Conservation (phyloP, 2,113 vertebrate genomes). For the Alouatta palliata region DNA sequence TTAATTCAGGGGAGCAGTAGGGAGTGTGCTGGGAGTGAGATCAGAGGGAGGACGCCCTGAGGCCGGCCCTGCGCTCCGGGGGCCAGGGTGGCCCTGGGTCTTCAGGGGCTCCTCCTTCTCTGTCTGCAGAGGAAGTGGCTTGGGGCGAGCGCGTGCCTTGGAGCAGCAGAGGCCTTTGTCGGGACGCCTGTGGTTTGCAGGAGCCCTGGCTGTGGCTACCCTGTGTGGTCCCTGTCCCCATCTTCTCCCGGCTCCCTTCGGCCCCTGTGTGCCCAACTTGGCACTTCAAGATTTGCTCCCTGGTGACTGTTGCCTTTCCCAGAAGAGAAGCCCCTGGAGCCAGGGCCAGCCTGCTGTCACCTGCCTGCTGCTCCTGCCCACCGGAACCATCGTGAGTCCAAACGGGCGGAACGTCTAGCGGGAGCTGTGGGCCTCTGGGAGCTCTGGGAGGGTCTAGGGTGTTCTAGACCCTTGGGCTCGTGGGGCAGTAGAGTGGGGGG, state of each 20-base stretch:
- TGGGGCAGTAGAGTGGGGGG: not conserved
- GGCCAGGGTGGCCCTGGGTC: too few relatives aligned
- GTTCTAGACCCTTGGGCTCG: accelerated
- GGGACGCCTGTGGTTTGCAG: too few relatives aligned
- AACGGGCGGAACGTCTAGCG: not conserved
- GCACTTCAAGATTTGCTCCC: not conserved
- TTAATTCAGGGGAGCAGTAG: not conserved
- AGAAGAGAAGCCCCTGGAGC: not conserved
- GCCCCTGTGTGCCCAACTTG: not conserved
- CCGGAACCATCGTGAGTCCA: not conserved
- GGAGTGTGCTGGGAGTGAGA: too few relatives aligned
- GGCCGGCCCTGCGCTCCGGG: not conserved
- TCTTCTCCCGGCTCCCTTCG: not conserved
- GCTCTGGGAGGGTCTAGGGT: not conserved
- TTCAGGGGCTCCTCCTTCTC: too few relatives aligned
- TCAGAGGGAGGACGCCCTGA: not conserved
- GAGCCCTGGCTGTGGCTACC: not conserved
- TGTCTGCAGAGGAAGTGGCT: not conserved
- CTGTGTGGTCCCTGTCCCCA: accelerated
- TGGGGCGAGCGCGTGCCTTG: not conserved
- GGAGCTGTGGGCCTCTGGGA: accelerated
- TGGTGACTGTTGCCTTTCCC: not conserved
- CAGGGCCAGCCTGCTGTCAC: not conserved
- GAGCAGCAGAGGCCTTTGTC: not conserved
- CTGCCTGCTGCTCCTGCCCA: too few relatives aligned